These are phyloP conservation scores for Euspilapteryx auroguttella DNA, from an alignment of 2,888 invertebrate genomes.

Conservation along the genomic window DNA sequence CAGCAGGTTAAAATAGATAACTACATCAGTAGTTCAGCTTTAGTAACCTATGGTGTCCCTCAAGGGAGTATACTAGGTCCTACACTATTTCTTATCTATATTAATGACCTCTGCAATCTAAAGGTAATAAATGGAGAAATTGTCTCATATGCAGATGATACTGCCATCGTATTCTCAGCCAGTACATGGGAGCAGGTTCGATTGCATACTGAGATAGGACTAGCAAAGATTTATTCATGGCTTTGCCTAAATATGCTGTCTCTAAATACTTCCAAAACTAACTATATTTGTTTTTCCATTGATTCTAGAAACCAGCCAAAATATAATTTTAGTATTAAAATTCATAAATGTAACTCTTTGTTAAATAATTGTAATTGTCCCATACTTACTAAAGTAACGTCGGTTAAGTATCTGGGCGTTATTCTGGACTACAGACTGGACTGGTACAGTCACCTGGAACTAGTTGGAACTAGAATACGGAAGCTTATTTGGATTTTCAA, in stretches of 20 bases:
- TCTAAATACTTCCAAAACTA: neutral
- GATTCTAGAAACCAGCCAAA: neutral
- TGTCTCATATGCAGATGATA: too few species aligned
- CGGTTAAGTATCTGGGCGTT: neutral
- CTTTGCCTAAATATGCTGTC: slow-evolving; percentile 1
- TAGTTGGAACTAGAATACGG: neutral
- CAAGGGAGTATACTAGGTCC: slow-evolving; percentile 1
- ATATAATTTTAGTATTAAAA: neutral
- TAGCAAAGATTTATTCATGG: neutral
- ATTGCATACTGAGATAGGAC: neutral
- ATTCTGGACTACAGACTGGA: neutral
- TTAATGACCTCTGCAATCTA: neutral
- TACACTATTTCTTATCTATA: slow-evolving; percentile 1
- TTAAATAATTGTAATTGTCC: neutral
- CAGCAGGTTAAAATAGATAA: neutral
- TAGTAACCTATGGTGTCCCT: too few species aligned
- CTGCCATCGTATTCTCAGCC: neutral
- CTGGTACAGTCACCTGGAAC: neutral
- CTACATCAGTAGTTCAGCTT: neutral
- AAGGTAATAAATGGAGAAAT: neutral
- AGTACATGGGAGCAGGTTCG: neutral
- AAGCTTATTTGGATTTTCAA: slow-evolving; percentile 8
- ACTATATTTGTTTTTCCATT: slow-evolving; percentile 1
- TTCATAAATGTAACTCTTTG: neutral
- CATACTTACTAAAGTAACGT: neutral